These are phyloP conservation scores for Apodemus agrarius DNA, from an alignment of 2,797 vertebrate genomes.

Conservation along the genomic window DNA sequence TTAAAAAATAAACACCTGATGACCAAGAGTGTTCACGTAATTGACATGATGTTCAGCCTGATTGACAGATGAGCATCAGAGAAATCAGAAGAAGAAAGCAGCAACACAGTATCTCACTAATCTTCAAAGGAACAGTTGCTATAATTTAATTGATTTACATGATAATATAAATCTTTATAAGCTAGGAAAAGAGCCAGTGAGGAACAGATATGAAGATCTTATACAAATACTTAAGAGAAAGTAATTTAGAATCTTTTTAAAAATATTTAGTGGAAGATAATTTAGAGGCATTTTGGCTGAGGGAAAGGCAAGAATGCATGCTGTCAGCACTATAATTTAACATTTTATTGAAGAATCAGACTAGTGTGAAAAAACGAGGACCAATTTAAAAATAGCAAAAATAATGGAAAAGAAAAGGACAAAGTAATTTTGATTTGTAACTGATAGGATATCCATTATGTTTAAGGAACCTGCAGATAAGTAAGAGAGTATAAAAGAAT, in stretches of 20 bases:
- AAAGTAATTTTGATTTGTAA: conserved; percentile 41
- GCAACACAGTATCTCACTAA: background rate
- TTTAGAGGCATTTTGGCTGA: conserved; percentile 52
- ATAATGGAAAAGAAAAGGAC: background rate
- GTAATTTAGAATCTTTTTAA: background rate
- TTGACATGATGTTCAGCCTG: background rate
- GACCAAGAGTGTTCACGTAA: background rate
- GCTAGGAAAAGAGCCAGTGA: background rate
- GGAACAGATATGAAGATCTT: background rate
- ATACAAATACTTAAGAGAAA: conserved; percentile 21
- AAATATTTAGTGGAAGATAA: conserved; percentile 7
- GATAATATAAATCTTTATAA: background rate
- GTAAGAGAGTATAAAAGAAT: background rate
- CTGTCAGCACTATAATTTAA: conserved; percentile 22
- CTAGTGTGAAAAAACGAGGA: background rate
- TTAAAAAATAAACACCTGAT: background rate
- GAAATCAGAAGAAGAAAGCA: background rate
- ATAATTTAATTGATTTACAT: background rate
- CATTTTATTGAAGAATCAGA: conserved; percentile 41
- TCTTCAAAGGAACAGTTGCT: conserved; percentile 19
- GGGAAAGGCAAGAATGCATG: background rate
- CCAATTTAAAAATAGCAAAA: background rate
- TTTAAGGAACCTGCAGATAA: background rate
- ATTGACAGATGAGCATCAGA: background rate
- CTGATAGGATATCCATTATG: background rate